Conservation (phyloP, 1,140 invertebrate species). For the Cylas formicarius region DNA sequence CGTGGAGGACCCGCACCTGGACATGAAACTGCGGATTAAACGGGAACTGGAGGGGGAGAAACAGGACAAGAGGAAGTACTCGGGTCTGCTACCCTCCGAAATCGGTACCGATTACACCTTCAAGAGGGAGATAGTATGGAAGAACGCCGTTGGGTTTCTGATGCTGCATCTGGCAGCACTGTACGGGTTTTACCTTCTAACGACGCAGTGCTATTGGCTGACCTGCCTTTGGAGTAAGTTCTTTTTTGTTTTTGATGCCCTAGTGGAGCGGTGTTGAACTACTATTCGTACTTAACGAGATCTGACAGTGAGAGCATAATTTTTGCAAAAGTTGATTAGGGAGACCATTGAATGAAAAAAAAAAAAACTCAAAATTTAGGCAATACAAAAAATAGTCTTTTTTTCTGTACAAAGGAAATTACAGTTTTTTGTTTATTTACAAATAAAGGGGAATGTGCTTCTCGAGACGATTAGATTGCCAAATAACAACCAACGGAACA, state of each 20-base stretch:
- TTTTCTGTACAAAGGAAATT: no score
- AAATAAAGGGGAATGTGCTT: no score
- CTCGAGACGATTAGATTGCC: no score
- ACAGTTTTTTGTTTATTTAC: no score
- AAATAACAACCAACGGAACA: no score
- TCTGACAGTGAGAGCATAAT: no score
- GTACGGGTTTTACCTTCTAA: slow-evolving; percentile 24
- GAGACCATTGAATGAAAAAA: no score
- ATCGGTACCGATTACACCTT: slow-evolving; percentile 28
- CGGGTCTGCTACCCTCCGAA: slow-evolving; percentile 15
- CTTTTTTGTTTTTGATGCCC: background rate
- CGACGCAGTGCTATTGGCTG: slow-evolving; percentile 9
- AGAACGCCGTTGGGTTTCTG: slow-evolving; percentile 30
- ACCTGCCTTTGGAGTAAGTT: slow-evolving; percentile 29
- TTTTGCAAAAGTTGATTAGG: no score
- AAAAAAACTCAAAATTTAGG: no score
- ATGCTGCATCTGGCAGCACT: slow-evolving; percentile 22
- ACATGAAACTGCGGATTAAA: no score
- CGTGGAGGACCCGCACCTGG: no score
- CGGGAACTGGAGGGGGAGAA: background rate
- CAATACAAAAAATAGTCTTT: no score
- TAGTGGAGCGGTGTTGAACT: background rate
- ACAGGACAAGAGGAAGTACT: slow-evolving; percentile 8
- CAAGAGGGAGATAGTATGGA: slow-evolving; percentile 33
- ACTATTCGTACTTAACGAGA: background rate